Base-by-base conservation (phyloP, 2,888 invertebrate species). In the Troides aeacus region DNA sequence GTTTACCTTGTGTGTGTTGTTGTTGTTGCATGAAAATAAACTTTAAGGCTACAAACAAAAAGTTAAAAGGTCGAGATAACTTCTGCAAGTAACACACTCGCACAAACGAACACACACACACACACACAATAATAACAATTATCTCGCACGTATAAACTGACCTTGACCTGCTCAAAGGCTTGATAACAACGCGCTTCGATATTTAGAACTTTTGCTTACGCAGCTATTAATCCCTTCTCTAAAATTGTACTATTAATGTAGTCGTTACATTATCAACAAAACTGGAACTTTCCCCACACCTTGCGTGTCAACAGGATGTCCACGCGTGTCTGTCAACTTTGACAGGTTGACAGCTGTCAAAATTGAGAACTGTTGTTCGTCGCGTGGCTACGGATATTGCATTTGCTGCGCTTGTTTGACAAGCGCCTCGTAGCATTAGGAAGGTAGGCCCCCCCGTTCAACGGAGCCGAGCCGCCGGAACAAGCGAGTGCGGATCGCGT, bases 381-480 rank as follows among this genome's bases (percentile, higher is more conserved):
- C 84, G 86, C 73, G 39, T 39, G 39, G 10, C 39, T 10, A 10
- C 76, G 81, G 84, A 84, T 84, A 83, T 82, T 76, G 79, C 80
- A 89, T 86, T 85, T 86, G 87, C 86, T 85, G 89, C 88, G 82
- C 92, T 90, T 89, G 92, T 92, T 82, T 89, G 81, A 92, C 92
- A 91, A 92, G 92, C 90, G 83, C 82, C 79, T 78, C 86, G 87
- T 86, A 89, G 86, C 84, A 79, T 82, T 79, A 80, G 17, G 15
- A 50, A 50, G 50, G 39, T 56, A 56, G 64, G 56, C 62, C 42
- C 59, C 61, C 24, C 61, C 53, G 60, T 63, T 39, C 46, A 56
- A 68, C 68, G 24, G 57, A 30, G 68, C 60, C 21, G 64, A 50
- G 64, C 57, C 46, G 30, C 21, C 50, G 42, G 18, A 58, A 53